Base-by-base conservation (phyloP, 2,888 invertebrate species). In the Cactoblastis cactorum region DNA sequence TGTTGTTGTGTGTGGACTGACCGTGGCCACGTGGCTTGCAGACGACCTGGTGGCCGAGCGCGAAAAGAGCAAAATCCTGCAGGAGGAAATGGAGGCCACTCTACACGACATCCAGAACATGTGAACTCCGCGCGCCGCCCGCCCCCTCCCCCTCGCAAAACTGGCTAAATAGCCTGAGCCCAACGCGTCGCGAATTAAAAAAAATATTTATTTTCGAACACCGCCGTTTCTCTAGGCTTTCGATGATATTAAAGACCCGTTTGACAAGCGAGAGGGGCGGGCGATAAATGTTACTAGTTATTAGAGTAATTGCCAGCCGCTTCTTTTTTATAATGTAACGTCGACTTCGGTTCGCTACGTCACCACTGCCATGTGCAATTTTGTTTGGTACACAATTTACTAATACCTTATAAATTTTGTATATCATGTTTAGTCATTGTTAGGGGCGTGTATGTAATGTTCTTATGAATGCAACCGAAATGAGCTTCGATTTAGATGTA, bases 31-130 rank as follows among this genome's bases (percentile, higher is more conserved):
- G 78, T 79, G 67, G 77, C 88, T 91, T 94, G 83, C 95, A 98
- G 98, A 98, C 93, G 97, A 97, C 91, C 94, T 98, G 90, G 93
- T 97, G 90, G 92, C 94, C 85, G 97, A 97, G 92, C 96, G 96
- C 91, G 96, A 95, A 92, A 97, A 97, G 93, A 97, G 96, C 93
- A 97, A 96, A 93, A 92, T 96, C 88, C 95, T 98, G 88, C 96
- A 97, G 91, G 97, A 97, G 90, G 99, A 99, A 91, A 97, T 99
- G 96, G 98, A 99, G 92, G 95, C 97, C 83, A 97, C 98, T 82
- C 95, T 98, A 92, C 97, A 97, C 93, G 98, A 98, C 92, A 97
- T 98, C 92, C 98, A 98, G 93, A 97, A 97, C 91, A 98, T 98
- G 97, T 98, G 96, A 94, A 92, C 84, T 74, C 77, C 69, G 62